Percentiles rank a stretch among this genome's conserved stretches.
Evolutionary conservation across 2,797 vertebrate genomes (phyloP).

Genomic region (Sorex maritimensis): DNA sequence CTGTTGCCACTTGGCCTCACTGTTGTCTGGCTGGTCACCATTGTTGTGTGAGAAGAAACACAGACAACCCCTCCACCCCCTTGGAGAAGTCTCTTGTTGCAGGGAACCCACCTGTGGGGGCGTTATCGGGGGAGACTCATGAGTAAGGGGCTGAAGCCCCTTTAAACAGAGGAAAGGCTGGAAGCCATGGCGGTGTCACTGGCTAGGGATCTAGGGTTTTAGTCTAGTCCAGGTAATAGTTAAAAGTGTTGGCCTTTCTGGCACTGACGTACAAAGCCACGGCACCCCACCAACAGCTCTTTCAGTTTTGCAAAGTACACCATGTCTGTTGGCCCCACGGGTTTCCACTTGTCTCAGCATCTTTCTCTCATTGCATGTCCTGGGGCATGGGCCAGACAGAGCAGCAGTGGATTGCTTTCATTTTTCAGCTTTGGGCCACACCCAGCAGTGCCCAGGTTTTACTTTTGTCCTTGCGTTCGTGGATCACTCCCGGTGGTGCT

Average conservation of each 20-base stretch:
- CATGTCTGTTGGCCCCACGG: neutral
- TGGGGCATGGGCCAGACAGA: neutral
- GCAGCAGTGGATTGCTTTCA: neutral
- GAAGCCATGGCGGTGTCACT: neutral
- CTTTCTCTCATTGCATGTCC: slow-evolving; percentile 32
- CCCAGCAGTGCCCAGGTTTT: too few relatives aligned
- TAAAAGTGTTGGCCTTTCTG: too few relatives aligned
- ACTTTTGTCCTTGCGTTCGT: too few relatives aligned
- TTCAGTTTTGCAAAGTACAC: neutral
- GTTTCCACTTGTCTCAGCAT: neutral
- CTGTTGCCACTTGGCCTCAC: slow-evolving; percentile 61
- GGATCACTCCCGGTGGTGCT: too few relatives aligned
- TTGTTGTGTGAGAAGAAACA: slow-evolving; percentile 67
- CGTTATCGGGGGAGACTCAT: neutral
- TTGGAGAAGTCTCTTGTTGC: slow-evolving; percentile 10
- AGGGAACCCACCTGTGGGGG: slow-evolving; percentile 31
- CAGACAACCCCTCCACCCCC: neutral
- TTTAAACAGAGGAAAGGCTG: slow-evolving; percentile 5
- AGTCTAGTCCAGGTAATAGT: too few relatives aligned
- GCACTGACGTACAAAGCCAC: too few relatives aligned
- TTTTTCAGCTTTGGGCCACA: too few relatives aligned
- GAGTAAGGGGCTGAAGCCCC: neutral
- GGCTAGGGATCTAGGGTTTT: neutral
- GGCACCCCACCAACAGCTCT: neutral
- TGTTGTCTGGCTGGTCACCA: neutral